Evolutionary conservation across 2,113 vertebrate species (phyloP), one percentile per base, ranked within the genome.

Genomic region (Pagrus major): DNA sequence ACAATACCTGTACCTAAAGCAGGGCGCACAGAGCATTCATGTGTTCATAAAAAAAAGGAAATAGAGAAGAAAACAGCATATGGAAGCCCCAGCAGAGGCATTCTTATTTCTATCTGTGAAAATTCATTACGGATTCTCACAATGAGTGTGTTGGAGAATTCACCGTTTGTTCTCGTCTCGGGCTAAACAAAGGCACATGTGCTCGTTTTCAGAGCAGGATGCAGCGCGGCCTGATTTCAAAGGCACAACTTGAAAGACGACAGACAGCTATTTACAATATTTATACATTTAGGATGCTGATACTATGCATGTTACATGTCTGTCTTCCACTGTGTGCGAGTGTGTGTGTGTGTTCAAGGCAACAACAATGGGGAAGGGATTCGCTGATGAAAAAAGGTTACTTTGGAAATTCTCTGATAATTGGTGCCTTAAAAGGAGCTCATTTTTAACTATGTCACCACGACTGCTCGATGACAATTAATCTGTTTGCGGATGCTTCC

Each of bases 361-460:
- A n/a, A 72, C 59, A 73, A 66, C 46, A 51, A 60, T 58, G 72
- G 59, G 59, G 81, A 80, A 80, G 65, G 71, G 71, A 87, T 44
- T 39, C 33, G 68, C 70, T 89, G 86, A 91, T 88, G 85, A 88
- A 91, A 90, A 86, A 87, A 86, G 87, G 92, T 90, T 93, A 95
- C 93, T 94, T 92, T 91, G 87, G 91, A 94, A 91, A 92, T 93
- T 95, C 92, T 94, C 92, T 95, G 93, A 95, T 95, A 94, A 95
- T 95, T 95, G 93, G 93, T 76, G 92, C 91, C 90, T 95, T 95
- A 95, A 94, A 94, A 94, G 91, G 81, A 84, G 91, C 93, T 95
- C 92, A 92, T 95, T 95, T 95, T 95, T 95, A 95, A 95, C 94
- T 89, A 83, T 94, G 95, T 95, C 94, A 94, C 95, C 86, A 84